A percentile compares a stretch with the other conserved stretches of the same genome.
These are phyloP conservation scores for Pherbina coryleti DNA, from an alignment of 2,888 invertebrate genomes.

Conservation along the genomic window DNA sequence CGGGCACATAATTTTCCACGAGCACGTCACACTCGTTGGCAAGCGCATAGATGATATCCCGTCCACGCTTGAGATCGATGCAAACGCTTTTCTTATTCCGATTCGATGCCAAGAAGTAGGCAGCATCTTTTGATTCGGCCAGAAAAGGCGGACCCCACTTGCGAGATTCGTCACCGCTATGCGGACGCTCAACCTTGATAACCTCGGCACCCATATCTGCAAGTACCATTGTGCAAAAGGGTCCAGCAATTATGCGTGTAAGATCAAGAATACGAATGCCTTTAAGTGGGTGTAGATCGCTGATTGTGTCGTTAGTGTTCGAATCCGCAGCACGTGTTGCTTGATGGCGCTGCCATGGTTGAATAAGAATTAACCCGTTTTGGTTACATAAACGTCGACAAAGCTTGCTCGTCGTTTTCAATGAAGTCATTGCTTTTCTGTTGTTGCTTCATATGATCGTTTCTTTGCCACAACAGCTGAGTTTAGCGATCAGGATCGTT, in stretches of 20 bases:
- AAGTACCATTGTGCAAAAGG: slow-evolving; percentile 93
- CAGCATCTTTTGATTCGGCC: slow-evolving; percentile 75
- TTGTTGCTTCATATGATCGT: background rate
- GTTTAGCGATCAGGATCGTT: too few species aligned
- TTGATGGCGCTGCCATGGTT: background rate
- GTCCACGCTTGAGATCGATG: slow-evolving; percentile 81
- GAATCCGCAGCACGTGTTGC: background rate
- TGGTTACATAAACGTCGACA: background rate
- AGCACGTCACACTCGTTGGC: slow-evolving; percentile 86
- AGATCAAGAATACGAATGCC: slow-evolving; percentile 84
- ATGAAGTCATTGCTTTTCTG: background rate
- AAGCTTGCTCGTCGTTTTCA: background rate
- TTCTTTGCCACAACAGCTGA: background rate
- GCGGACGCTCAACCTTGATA: slow-evolving; percentile 90
- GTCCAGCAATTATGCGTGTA: slow-evolving; percentile 92
- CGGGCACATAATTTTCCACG: slow-evolving; percentile 95
- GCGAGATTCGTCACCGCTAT: slow-evolving; percentile 90
- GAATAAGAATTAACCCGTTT: background rate
- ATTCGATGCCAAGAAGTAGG: slow-evolving; percentile 90
- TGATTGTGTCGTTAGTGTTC: slow-evolving; percentile 25
- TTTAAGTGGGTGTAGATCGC: slow-evolving; percentile 74
- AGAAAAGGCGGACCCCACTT: slow-evolving; percentile 95
- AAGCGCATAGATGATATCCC: slow-evolving; percentile 81
- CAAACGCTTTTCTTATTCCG: slow-evolving; percentile 95
- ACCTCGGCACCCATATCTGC: slow-evolving; percentile 94